These are phyloP conservation scores for Sipha flava DNA, from an alignment of 1,140 invertebrate species.

Conservation along the genomic window DNA sequence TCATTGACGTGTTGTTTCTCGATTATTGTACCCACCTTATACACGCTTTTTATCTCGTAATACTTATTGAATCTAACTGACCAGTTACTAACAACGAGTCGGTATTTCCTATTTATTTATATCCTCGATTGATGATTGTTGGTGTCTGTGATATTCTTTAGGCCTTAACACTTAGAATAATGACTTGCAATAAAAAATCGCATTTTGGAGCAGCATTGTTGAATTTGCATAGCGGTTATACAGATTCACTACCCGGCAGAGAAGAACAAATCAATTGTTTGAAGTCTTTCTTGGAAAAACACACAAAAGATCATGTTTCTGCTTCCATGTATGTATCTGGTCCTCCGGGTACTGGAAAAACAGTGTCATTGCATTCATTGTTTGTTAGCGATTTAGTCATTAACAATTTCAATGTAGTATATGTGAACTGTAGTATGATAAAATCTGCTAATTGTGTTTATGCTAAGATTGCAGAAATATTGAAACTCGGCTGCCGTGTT, in stretches of 20 bases:
- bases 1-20: too few species aligned
- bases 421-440: conserved; percentile 74
- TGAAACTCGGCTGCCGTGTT: conserved; percentile 44
- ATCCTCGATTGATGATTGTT: too few species aligned
- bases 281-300: conserved; percentile 56
- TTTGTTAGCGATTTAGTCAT: conserved; percentile 51
- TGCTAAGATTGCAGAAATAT: conserved; percentile 53
- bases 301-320: conserved; percentile 57
- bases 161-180: neutral
- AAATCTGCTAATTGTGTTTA: conserved; percentile 65
- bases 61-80: too few species aligned
- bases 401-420: conserved; percentile 55
- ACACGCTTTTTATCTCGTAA: too few species aligned
- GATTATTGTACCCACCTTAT: too few species aligned
- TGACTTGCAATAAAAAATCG: neutral
- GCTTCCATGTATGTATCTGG: conserved; percentile 88
- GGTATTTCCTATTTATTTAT: too few species aligned
- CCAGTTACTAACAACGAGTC: too few species aligned
- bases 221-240: conserved; percentile 57
- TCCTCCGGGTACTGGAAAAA: conserved; percentile 93
- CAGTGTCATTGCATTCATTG: conserved; percentile 70
- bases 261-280: conserved; percentile 67
- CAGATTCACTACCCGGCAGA: conserved; percentile 62
- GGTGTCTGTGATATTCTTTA: too few species aligned
- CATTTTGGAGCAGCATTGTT: conserved; percentile 40